phyloP scores from a whole-genome alignment of 2,113 vertebrate species.

The Otocyon megalotis region DNA sequence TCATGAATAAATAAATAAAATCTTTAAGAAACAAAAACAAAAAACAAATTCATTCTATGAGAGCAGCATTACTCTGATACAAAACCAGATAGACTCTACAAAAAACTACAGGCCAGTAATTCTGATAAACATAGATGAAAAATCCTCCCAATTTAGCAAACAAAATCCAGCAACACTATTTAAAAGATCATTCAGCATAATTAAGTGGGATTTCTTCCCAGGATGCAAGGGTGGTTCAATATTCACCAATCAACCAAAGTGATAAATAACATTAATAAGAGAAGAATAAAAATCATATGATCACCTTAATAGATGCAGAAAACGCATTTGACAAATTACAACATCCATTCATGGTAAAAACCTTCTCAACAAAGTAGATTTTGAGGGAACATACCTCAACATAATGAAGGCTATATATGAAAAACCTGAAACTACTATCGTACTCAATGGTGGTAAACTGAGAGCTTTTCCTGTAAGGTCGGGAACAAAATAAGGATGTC shows the following conservation, averaged over 20 bases:
- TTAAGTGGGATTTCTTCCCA: neutral
- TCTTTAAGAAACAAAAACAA: too few species aligned
- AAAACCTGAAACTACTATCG: neutral
- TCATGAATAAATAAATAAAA: too few species aligned
- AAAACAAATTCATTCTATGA: neutral
- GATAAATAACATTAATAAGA: neutral
- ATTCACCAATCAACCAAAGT: neutral
- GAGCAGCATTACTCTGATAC: neutral
- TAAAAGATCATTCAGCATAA: neutral
- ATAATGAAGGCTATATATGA: neutral
- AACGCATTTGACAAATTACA: neutral
- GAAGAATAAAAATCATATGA: neutral
- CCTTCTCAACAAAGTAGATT: neutral
- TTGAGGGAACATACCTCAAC: neutral
- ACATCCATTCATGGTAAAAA: neutral
- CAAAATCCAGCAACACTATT: neutral
- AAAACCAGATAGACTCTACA: neutral
- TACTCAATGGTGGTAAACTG: neutral
- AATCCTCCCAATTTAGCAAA: neutral
- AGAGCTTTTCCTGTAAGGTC: neutral
- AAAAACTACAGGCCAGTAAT: neutral
- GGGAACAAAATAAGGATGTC: neutral
- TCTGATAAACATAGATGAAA: neutral
- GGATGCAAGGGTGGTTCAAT: neutral
- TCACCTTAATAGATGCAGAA: neutral